Base-by-base conservation (phyloP, 2,113 vertebrate species). In the Myotis brandtii region DNA sequence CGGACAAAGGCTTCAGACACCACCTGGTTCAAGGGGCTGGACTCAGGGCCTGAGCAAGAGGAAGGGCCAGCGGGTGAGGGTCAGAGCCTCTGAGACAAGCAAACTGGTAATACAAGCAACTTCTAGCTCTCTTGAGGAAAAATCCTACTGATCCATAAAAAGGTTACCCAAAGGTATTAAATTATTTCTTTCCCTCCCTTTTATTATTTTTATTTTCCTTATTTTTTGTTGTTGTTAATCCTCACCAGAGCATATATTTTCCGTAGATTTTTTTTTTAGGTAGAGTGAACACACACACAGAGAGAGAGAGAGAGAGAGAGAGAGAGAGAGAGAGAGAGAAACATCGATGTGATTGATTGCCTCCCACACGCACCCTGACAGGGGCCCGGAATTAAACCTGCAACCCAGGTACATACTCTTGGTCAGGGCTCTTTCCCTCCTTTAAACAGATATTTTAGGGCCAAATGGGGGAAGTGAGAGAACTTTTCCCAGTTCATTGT, bases 1-100 rank as follows among this genome's bases (percentile, higher is more conserved):
- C 99, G 99, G 84, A 99, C 99, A n/a, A 99, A 99, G 34, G 99
- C 99, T 97, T 99, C 99, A 0, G 99, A 99, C 56, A 99, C 99
- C 97, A 99, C 99, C 2, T 99, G 97, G 0, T 99, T 99, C 98
- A 99, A 97, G 86, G 99, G 98, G 94, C 84, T 98, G 96, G 94
- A 97, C 90, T 98, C 98, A 25, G 88, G 87, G 79, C 96, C 89
- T 91, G 92, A 3, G 56, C 14, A 72, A 4, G n/a, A 4, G 17
- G 32, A 30, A 16, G 13, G 66, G 18, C 16, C 7, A 9, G 86
- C 46, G 0, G 10, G 77, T 89, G 79, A 95, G 95, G 87, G 46
- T 50, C n/a, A 37, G 21, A 54, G 40, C 12, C 85, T 23, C 46
- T 14, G 77, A 34, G 62, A 66, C 23, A 4, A 46, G 48, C 37